Percentiles rank a stretch among this genome's conserved stretches.
Evolutionary conservation across 2,113 vertebrate genomes (phyloP).

Genomic region (Apus apus): DNA sequence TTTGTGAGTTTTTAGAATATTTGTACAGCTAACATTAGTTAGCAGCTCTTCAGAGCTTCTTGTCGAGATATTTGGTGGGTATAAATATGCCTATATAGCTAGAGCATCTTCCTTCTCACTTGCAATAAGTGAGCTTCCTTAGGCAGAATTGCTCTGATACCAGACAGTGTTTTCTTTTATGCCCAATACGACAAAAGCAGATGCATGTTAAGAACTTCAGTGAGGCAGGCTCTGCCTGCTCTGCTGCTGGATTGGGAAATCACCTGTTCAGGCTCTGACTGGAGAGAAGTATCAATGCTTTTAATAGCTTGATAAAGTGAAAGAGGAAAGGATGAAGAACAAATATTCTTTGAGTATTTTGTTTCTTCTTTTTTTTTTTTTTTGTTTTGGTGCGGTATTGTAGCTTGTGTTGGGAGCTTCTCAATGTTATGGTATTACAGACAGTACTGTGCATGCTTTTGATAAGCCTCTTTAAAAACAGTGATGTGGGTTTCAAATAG

Average conservation of each 20-base stretch:
- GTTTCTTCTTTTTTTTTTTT: neutral
- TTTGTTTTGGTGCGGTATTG: neutral
- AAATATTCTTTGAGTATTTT: neutral
- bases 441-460: neutral
- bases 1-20: neutral
- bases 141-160: neutral
- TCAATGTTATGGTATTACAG: fast-evolving
- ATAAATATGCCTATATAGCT: neutral
- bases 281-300: neutral
- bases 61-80: neutral
- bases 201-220: neutral
- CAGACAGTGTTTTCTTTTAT: neutral
- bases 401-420: neutral
- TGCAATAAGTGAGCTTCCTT: neutral
- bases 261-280: neutral
- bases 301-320: neutral
- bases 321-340: neutral
- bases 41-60: neutral
- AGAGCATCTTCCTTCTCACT: neutral
- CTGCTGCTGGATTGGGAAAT: neutral
- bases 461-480: neutral
- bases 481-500: neutral
- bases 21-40: neutral
- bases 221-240: neutral
- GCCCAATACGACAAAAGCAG: neutral